phyloP scores from a whole-genome alignment of 2,797 vertebrate genomes.

The Spheniscus humboldti region DNA sequence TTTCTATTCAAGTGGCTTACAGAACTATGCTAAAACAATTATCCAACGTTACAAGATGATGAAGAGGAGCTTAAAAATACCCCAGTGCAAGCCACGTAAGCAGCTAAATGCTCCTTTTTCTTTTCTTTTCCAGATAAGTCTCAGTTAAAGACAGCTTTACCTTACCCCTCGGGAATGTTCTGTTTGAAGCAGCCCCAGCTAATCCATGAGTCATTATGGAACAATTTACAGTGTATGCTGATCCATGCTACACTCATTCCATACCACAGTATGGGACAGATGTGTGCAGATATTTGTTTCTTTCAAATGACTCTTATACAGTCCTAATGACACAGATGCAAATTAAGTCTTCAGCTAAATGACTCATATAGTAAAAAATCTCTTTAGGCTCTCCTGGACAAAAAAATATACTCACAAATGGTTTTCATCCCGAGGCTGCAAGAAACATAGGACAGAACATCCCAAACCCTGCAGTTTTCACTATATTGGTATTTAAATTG shows the following conservation, averaged over 20 bases:
- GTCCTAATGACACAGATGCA: background rate
- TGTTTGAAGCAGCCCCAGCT: background rate
- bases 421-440: background rate
- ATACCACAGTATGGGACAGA: background rate
- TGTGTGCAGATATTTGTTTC: background rate
- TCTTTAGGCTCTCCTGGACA: background rate
- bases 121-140: background rate
- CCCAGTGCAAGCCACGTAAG: background rate
- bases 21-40: constrained; percentile 57
- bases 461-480: background rate
- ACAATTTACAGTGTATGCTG: background rate
- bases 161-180: background rate
- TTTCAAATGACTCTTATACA: background rate
- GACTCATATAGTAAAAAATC: background rate
- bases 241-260: background rate
- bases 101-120: background rate
- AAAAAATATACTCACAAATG: background rate
- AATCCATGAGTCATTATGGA: background rate
- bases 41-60: constrained; percentile 26
- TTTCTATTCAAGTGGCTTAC: constrained; percentile 55
- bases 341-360: background rate
- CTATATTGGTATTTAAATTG: background rate
- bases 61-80: background rate
- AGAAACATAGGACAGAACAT: background rate
- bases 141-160: background rate